These are phyloP conservation scores for Threskiornis aethiopicus DNA, from an alignment of 2,797 vertebrate genomes.

Conservation along the genomic window DNA sequence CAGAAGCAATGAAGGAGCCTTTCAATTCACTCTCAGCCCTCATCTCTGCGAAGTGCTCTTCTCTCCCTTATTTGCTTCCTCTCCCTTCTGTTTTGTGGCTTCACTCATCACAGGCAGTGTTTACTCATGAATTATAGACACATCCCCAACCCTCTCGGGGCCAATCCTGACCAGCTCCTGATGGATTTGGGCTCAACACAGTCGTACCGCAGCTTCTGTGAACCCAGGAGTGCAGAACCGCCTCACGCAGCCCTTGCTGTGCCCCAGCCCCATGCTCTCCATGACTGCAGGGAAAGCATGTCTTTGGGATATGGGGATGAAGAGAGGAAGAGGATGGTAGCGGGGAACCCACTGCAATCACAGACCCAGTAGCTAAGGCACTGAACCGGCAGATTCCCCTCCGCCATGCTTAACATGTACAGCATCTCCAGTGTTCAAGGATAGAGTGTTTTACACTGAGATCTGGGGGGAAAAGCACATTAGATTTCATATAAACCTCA, in stretches of 20 bases:
- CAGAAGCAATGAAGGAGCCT: neutral
- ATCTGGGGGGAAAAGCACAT: neutral
- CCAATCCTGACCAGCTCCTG: neutral
- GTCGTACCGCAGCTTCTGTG: neutral
- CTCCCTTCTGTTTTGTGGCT: neutral
- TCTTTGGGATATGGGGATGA: neutral
- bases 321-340: neutral
- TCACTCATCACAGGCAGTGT: accelerated
- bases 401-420: neutral
- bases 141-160: neutral
- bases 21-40: neutral
- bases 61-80: neutral
- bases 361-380: neutral
- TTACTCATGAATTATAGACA: neutral
- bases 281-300: accelerated
- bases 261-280: neutral
- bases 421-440: neutral
- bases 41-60: neutral
- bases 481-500: neutral
- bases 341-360: neutral
- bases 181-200: neutral
- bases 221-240: neutral
- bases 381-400: neutral
- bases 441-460: neutral
- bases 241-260: accelerated